A percentile compares a stretch with the other conserved stretches of the same genome.
These are phyloP conservation scores for Lathronympha strigana DNA, from an alignment of 2,888 invertebrate species.

Conservation along the genomic window DNA sequence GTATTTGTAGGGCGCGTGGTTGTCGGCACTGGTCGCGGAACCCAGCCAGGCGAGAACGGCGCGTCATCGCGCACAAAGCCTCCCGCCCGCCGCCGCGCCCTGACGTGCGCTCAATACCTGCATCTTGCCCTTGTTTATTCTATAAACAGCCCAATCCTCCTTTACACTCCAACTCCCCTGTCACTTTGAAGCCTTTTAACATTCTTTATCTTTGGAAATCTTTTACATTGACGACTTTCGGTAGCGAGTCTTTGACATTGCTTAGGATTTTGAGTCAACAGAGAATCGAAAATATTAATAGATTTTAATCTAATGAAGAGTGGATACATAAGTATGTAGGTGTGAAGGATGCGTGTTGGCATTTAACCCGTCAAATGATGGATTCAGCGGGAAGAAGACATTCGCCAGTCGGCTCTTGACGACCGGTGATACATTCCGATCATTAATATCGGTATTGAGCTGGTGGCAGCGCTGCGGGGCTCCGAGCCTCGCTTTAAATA, in stretches of 20 bases:
- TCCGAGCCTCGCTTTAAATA: conserved; percentile 69
- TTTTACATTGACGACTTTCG: conserved; percentile 31
- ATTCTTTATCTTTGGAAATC: conserved; percentile 46
- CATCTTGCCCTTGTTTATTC: conserved; percentile 66
- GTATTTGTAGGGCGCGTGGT: neutral
- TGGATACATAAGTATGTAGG: neutral
- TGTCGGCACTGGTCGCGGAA: conserved; percentile 38
- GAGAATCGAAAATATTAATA: neutral
- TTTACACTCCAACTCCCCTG: conserved; percentile 49
- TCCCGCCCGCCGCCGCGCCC: conserved; percentile 43
- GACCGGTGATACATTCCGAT: conserved; percentile 66
- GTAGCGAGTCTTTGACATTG: conserved; percentile 28
- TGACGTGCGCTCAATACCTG: conserved; percentile 51
- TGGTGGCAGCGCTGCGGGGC: conserved; percentile 75
- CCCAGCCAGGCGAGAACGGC: conserved; percentile 48
- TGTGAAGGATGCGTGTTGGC: conserved; percentile 29
- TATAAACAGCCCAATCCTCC: conserved; percentile 65
- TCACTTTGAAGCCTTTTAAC: conserved; percentile 51
- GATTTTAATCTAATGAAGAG: neutral
- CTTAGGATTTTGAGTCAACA: neutral
- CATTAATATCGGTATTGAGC: conserved; percentile 78
- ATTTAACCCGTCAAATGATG: conserved; percentile 51
- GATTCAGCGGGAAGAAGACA: conserved; percentile 60
- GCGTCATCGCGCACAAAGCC: conserved; percentile 67
- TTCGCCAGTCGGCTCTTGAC: conserved; percentile 61